Conservation (phyloP, 2,888 invertebrate genomes). For the Exephanes ischioxanthus region DNA sequence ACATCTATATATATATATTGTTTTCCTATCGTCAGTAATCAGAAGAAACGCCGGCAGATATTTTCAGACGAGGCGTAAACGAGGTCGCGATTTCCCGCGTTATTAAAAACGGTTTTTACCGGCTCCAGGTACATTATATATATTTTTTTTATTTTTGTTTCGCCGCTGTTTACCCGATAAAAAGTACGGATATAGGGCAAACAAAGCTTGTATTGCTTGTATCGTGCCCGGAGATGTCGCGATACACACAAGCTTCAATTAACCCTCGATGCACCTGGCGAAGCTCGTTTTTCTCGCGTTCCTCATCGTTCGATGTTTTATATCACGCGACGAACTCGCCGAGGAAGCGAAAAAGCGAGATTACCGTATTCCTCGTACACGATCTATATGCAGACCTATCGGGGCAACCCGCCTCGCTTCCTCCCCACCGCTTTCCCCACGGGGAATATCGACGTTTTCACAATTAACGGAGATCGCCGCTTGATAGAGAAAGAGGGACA, state of each 20-base stretch:
- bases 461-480: constrained; percentile 51
- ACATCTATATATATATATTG: not conserved
- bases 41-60: constrained; percentile 6
- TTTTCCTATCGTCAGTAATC: not conserved
- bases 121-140: not conserved
- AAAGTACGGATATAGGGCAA: constrained; percentile 4
- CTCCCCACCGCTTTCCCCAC: constrained; percentile 21
- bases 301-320: constrained; percentile 12
- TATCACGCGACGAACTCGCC: constrained; percentile 27
- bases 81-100: constrained; percentile 2
- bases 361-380: not conserved
- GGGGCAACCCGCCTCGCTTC: constrained; percentile 6
- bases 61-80: constrained; percentile 2
- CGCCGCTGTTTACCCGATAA: not conserved
- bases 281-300: constrained; percentile 14
- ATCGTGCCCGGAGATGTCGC: constrained; percentile 14
- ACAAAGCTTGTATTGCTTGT: constrained; percentile 4
- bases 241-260: constrained; percentile 27
- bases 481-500: constrained; percentile 2
- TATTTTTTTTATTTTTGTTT: not conserved
- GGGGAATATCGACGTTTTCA: constrained; percentile 57
- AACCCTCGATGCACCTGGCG: constrained; percentile 13
- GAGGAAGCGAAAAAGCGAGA: constrained; percentile 31
- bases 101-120: constrained; percentile 5
- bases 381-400: not conserved